Evolutionary conservation across 1,140 invertebrate species (phyloP), one percentile per base, ranked within the genome.

Genomic region (Homalodisca vitripennis): DNA sequence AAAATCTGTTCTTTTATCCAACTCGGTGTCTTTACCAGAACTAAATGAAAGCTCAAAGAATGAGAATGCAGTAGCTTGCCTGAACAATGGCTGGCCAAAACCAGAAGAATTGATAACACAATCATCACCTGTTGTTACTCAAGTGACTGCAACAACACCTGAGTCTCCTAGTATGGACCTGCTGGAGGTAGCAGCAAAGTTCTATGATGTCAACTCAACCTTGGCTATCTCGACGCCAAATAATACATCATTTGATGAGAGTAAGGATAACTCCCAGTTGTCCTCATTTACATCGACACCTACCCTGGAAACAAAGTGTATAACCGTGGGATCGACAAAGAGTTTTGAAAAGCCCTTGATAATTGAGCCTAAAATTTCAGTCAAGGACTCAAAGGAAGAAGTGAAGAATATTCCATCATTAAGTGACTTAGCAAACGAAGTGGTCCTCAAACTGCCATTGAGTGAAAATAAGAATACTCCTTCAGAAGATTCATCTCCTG

Each of bases 211-310:
- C 2, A 69, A 69, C 17, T 74, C 73, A 10, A 74, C 73, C 13
- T 27, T 74, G 13, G 73, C 73, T 47, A 55, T 74, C 10, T 48
- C 67, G 20, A 72, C 73, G 47, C 73, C 73, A 27, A 70, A 73
- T 46, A 41, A 57, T 22, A 41, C 55, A 27, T 71, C 66, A 3
- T 62, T 57, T n/a, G 70, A 71, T 46, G 55, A 60, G n/a, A 65
- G 62, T 26, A 70, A 68, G 17, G 62, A 66, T 31, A 65, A 62
- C 17, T 70, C 69, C 1, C 47, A 68, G 24, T 13, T 68, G 3
- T 73, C 72, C 13, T 73, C 71, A 13, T 73, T 73, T 48, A 65
- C 72, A 3, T 73, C 72, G 10, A 73, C 72, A 53, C 72, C 72
- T 22, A 70, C 71, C 29, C 57, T 51, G 17, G 72, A 73, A 29